Evolutionary conservation across 2,888 invertebrate genomes (phyloP), one percentile per base, ranked within the genome.

Genomic region (Nemoura dubitans): DNA sequence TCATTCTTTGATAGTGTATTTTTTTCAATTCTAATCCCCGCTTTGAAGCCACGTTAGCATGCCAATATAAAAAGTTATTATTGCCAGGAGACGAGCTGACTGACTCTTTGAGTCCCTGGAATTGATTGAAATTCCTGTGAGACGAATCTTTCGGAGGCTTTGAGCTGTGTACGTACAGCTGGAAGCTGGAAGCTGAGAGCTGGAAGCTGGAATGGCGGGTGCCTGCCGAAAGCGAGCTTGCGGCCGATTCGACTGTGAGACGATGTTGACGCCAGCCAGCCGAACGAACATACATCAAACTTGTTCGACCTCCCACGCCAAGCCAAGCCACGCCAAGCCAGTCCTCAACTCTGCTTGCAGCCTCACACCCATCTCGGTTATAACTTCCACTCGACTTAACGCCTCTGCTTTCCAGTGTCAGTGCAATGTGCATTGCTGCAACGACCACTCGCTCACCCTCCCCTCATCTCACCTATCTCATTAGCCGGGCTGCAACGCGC

Each of bases 41-140:
- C 59, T 59, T 59, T 59, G 59, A 59, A 59, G 59, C 59, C 59
- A 59, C 21, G 59, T 59, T 59, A 59, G 59, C 14, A 59, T 59
- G 59, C 59, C 59, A 59, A 59, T 59, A 59, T 59, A 59, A 59
- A 59, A 59, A 59, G 59, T 59, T 59, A 59, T 59, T 59, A 59
- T 59, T 59, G 59, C 59, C 10, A 59, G 16, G 59, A 10, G 59
- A 59, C 59, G 59, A 59, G 59, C 59, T 16, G 59, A 14, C 59
- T 59, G 59, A 59, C 59, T 59, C 59, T 59, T 59, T 59, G 59
- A 59, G 59, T 59, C 21, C 2, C 59, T 83, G 36, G 85, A 85
- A 86, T 87, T 87, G 87, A 87, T 87, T 87, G 87, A 86, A 87
- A 87, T 87, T 87, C 86, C 87, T 86, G 86, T 43, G 81, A 87